Base-by-base conservation (phyloP, 2,888 invertebrate genomes). In the Stenoptilia bipunctidactyla region DNA sequence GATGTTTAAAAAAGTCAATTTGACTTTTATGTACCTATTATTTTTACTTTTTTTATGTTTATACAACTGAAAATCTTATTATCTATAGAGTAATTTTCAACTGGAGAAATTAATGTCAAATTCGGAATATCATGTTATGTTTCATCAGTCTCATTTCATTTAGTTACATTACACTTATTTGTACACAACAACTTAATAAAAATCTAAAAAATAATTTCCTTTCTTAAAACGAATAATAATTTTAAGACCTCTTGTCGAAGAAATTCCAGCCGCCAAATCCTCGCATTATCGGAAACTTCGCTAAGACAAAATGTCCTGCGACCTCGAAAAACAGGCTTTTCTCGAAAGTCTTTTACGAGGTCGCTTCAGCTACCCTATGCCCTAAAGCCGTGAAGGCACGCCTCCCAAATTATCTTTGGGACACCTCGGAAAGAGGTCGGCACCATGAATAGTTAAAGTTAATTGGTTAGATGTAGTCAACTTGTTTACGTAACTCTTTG, bases 341-440 rank as follows among this genome's bases (percentile, higher is more conserved):
- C 34, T 14, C 34, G 12, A 13, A 9, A 13, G 34, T 6, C 34
- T 13, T 34, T 30, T 30, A 30, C 37, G 49, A 44, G 66, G 66
- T 66, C 69, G 67, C 70, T 70, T 73, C 63, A 56, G 61, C 56
- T 63, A 63, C 65, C 66, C 66, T 67, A 58, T 35, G 69, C 70
- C 62, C 64, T 60, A 64, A 20, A 63, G 56, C 59, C 56, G 54
- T 50, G 54, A 51, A 48, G 58, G 52, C 54, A 58, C 57, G 52
- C 51, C 51, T 61, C 65, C 60, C 62, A 67, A 72, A 74, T 71
- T 70, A 70, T 70, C 65, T 70, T 60, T 55, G 64, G 66, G 65
- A 68, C 64, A 62, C 63, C 60, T 64, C 54, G 51, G 56, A 58
- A 61, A 66, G 56, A 67, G 71, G 68, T 69, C 72, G 63, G 53